Conservation (phyloP, 2,797 vertebrate genomes). For the Leucoraja ocellata region DNA sequence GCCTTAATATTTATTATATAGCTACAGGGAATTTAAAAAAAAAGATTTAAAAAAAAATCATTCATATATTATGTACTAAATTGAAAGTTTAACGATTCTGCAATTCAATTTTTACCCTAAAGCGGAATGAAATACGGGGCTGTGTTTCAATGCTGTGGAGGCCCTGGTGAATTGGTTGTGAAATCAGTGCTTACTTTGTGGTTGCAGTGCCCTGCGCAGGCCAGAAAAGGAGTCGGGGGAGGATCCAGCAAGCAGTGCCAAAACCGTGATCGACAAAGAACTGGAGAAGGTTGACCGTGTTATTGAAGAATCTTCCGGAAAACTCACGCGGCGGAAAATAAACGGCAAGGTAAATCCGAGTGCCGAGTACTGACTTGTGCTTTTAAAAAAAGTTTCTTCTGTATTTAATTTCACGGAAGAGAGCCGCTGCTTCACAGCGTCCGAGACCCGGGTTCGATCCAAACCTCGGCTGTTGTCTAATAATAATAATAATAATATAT, state of each 20-base stretch:
- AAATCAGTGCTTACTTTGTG: neutral
- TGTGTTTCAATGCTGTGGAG: neutral
- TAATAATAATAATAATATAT: too few relatives aligned
- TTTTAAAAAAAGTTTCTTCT: neutral
- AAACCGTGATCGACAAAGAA: slow-evolving; percentile 66
- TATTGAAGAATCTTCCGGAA: slow-evolving; percentile 80
- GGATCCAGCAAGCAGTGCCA: slow-evolving; percentile 63
- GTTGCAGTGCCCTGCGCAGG: slow-evolving; percentile 51
- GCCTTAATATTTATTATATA: neutral
- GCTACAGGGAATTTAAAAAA: neutral
- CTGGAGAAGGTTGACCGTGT: slow-evolving; percentile 84
- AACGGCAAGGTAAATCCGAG: slow-evolving; percentile 67
- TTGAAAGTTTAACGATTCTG: neutral
- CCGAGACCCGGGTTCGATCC: too few relatives aligned
- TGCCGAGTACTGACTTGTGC: neutral
- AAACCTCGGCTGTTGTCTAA: too few relatives aligned
- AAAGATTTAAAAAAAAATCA: neutral
- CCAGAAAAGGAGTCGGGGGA: slow-evolving; percentile 81
- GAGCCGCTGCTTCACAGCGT: too few relatives aligned
- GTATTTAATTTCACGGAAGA: neutral
- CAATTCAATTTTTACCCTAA: neutral
- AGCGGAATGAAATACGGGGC: neutral
- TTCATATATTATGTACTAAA: neutral
- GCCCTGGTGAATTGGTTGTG: neutral
- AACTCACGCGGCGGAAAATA: slow-evolving; percentile 74